Base-by-base conservation (phyloP, 1,140 invertebrate species). In the Drosophila subobscura region DNA sequence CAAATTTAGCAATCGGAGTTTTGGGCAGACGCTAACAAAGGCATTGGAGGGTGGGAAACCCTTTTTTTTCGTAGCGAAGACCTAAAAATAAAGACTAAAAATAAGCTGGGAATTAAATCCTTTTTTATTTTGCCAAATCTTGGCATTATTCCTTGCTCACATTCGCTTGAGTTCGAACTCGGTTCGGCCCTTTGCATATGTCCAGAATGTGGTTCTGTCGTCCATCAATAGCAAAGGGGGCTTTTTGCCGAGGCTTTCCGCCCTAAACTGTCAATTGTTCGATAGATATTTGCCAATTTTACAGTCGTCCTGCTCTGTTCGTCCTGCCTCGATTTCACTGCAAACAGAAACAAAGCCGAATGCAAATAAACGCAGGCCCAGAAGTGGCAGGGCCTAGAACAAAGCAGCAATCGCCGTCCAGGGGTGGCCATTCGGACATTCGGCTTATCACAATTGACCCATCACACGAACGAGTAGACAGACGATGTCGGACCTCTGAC, bases 271-370 rank as follows among this genome's bases (percentile, higher is more conserved):
- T 67, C 83, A 83, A 88, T 86, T 76, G 79, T 75, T 63, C 59
- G 60, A 71, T 72, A 72, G 80, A 72, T 58, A 74, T 88, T 88
- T 86, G 71, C 74, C 77, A 75, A 88, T 88, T 81, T 75, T 63
- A 81, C 77, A 80, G 51, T 60, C 64, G 66, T 56, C 61, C 65
- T 40, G 46, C 23, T 65, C 41, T 5, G 25, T 5, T 25, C 57
- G 64, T 40, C 42, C 55, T 79, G 78, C 83, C 67, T 83, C 81
- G 84, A 86, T 86, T 88, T 88, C 84, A 83, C 52, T 89, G 79
- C 84, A 88, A 88, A 88, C 64, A 88, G 75, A 89, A 88, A 88
- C 83, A 86, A 77, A 55, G 70, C 59, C 72, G 54, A 88, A 88
- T 88, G 83, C 83, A 88, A 88, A 88, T 88, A 86, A 85, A 88